Conservation (phyloP, 2,113 vertebrate genomes). For the Campylomormyrus numenius region DNA sequence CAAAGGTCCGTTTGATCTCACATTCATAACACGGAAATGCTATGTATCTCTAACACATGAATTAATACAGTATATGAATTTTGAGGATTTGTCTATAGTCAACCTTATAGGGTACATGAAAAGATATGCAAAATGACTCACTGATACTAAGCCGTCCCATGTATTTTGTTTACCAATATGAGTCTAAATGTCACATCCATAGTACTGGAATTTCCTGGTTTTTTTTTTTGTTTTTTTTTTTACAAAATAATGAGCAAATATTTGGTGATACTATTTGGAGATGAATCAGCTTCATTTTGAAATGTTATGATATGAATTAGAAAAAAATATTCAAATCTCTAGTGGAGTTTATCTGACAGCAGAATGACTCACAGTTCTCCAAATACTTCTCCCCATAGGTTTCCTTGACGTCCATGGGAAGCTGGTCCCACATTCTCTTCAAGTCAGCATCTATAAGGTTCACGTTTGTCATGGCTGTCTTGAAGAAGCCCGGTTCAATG, state of each 20-base stretch:
- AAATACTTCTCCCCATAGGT: conserved; percentile 56
- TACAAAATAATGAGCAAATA: background rate
- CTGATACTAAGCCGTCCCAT: background rate
- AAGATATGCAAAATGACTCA: background rate
- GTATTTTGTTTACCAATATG: background rate
- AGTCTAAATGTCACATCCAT: background rate
- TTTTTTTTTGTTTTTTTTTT: background rate
- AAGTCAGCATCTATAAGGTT: conserved; percentile 50
- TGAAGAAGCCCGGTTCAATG: conserved; percentile 69
- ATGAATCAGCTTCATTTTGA: background rate
- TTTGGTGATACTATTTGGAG: background rate
- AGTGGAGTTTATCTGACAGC: background rate
- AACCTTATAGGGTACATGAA: background rate
- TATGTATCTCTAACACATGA: background rate
- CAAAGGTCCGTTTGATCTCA: background rate
- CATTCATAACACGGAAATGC: background rate
- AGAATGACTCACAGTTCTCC: conserved; percentile 50
- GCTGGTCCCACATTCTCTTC: conserved; percentile 51
- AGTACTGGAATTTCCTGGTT: background rate
- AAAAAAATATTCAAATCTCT: background rate
- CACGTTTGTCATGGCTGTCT: conserved; percentile 47
- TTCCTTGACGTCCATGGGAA: conserved; percentile 52
- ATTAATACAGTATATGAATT: background rate
- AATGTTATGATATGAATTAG: background rate
- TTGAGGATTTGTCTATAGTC: background rate